These are phyloP conservation scores for Thunnus albacares DNA, from an alignment of 2,797 vertebrate species.

Conservation along the genomic window DNA sequence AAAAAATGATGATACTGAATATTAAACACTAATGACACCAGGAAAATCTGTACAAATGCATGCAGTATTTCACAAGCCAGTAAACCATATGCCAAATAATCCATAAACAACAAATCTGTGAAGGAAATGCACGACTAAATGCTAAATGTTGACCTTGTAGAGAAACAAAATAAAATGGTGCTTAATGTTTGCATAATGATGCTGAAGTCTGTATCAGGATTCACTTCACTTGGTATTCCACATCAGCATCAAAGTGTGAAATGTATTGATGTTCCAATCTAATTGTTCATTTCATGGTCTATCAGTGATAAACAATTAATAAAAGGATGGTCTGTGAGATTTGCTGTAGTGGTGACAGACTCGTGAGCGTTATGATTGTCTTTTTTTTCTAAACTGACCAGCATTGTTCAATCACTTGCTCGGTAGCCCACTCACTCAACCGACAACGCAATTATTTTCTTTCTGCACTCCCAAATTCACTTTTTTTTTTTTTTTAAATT, in stretches of 20 bases:
- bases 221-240: conserved; percentile 61
- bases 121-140: conserved; percentile 31
- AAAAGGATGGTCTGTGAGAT: conserved; percentile 72
- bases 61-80: conserved; percentile 28
- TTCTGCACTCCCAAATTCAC: conserved; percentile 6
- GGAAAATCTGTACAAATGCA: conserved; percentile 23
- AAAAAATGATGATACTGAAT: conserved; percentile 5
- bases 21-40: conserved; percentile 7
- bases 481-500: conserved; percentile 14
- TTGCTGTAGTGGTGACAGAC: conserved; percentile 57
- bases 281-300: conserved; percentile 85
- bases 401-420: conserved; percentile 46
- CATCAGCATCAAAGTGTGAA: conserved; percentile 77
- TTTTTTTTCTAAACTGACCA: conserved; percentile 44
- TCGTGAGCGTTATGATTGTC: conserved; percentile 42
- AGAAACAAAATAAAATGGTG: conserved; percentile 7
- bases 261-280: conserved; percentile 80
- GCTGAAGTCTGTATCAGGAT: conserved; percentile 38
- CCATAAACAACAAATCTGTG: conserved; percentile 24
- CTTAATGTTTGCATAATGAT: conserved; percentile 51
- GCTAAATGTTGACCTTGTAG: conserved; percentile 32
- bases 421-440: conserved; percentile 13
- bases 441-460: conserved; percentile 26
- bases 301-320: conserved; percentile 85
- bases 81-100: conserved; percentile 29